Percentiles rank a stretch among this genome's conserved stretches.
Conservation (phyloP, 2,113 vertebrate species). For the Panthera uncia region DNA sequence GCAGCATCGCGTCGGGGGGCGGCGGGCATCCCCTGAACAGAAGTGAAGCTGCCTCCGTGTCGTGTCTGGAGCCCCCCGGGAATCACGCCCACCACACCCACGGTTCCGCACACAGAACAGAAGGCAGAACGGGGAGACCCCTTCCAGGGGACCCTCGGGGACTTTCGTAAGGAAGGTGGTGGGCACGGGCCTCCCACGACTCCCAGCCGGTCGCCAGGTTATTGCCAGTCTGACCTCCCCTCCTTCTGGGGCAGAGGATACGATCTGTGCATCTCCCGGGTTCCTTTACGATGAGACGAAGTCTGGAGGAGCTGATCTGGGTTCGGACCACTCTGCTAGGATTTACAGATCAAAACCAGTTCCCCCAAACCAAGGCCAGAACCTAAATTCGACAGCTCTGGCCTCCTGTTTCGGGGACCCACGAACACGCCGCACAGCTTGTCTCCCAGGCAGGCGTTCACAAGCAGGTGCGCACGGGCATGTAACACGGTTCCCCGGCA, state of each 20-base stretch:
- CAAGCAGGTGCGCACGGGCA: background rate
- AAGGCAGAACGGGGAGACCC: background rate
- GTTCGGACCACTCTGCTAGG: background rate
- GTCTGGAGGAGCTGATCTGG: background rate
- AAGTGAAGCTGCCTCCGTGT: background rate
- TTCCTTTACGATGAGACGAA: background rate
- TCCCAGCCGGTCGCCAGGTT: background rate
- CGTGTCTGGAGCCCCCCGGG: too few species aligned
- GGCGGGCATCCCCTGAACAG: too few species aligned
- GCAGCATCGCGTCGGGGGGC: too few species aligned
- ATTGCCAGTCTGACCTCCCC: background rate
- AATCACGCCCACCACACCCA: too few species aligned
- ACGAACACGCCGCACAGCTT: background rate
- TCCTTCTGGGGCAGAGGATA: background rate
- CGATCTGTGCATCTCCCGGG: background rate
- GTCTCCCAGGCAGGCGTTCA: background rate
- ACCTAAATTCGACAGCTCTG: background rate
- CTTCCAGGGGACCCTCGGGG: too few species aligned
- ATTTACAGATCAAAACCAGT: background rate
- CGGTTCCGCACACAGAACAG: background rate
- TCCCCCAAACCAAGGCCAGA: background rate
- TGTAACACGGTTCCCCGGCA: background rate
- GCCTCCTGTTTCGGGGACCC: background rate
- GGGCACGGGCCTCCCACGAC: rapidly evolving
- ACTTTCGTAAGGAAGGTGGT: background rate